phyloP scores from a whole-genome alignment of 2,888 invertebrate genomes.

The Bugula neritina region DNA sequence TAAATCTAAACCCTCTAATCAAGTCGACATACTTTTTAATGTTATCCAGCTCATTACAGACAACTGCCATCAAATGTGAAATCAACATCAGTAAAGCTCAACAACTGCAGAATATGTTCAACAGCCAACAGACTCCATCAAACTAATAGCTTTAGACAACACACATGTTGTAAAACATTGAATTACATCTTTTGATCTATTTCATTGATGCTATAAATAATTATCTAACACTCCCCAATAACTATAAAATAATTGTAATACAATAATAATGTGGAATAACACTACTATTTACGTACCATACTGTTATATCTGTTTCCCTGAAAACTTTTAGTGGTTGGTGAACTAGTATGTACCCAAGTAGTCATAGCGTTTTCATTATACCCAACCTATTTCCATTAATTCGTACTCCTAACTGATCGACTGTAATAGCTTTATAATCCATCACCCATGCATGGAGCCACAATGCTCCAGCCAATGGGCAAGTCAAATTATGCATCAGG shows the following conservation, averaged over 20 bases:
- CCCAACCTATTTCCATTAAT: not conserved
- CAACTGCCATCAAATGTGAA: not conserved
- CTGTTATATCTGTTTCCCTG: slow-evolving; percentile 22
- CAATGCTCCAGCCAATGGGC: not conserved
- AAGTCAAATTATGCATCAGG: not conserved
- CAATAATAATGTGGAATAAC: not conserved
- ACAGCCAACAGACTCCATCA: not conserved
- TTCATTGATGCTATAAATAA: too few relatives aligned
- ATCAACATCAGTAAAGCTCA: not conserved
- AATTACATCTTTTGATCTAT: too few relatives aligned
- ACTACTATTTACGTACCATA: not conserved
- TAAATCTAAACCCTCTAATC: too few relatives aligned
- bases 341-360: not conserved
- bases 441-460: not conserved
- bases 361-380: slow-evolving; percentile 1
- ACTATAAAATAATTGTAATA: too few relatives aligned
- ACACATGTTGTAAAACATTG: not conserved
- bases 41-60: not conserved
- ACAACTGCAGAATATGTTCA: not conserved
- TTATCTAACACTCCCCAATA: too few relatives aligned
- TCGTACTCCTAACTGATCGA: not conserved
- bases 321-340: slow-evolving; percentile 6
- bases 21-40: too few relatives aligned
- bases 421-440: not conserved
- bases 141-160: not conserved